Conservation (phyloP, 2,888 invertebrate genomes). For the Cheilosia grossa region DNA sequence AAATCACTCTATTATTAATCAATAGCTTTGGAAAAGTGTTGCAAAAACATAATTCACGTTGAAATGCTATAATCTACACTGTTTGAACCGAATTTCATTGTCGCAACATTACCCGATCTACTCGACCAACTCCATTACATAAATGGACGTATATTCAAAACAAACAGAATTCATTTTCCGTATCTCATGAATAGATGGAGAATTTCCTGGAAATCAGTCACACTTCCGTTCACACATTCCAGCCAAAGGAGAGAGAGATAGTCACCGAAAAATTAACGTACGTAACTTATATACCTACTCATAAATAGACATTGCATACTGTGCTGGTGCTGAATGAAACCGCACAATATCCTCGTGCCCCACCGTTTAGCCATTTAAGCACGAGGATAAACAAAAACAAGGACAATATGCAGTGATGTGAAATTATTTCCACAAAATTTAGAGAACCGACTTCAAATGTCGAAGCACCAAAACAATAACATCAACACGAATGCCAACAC, state of each 20-base stretch:
- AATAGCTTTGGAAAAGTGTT: no score
- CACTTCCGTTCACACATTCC: slow-evolving; percentile 45
- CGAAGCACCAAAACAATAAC: slow-evolving; percentile 28
- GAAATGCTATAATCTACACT: no score
- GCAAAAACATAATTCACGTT: neutral
- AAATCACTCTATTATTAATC: no score
- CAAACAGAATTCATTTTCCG: slow-evolving; percentile 27
- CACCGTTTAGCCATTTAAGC: slow-evolving; percentile 55
- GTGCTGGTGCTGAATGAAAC: slow-evolving; percentile 32
- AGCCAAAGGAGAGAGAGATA: neutral
- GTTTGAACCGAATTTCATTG: slow-evolving; percentile 1
- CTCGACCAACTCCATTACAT: slow-evolving; percentile 1
- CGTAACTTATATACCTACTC: neutral
- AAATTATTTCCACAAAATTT: slow-evolving; percentile 67
- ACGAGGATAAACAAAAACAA: slow-evolving; percentile 58
- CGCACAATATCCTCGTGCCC: slow-evolving; percentile 63
- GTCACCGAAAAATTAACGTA: neutral
- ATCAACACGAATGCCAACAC: slow-evolving; percentile 38
- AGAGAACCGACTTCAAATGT: slow-evolving; percentile 40
- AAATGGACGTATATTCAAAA: slow-evolving; percentile 22
- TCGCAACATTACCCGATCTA: neutral
- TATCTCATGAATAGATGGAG: slow-evolving; percentile 18
- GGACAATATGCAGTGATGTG: slow-evolving; percentile 60
- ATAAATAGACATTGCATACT: slow-evolving; percentile 8
- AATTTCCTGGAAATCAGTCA: slow-evolving; percentile 60